phyloP scores from a whole-genome alignment of 2,888 invertebrate species.

The Hirudinaria manillensis region DNA sequence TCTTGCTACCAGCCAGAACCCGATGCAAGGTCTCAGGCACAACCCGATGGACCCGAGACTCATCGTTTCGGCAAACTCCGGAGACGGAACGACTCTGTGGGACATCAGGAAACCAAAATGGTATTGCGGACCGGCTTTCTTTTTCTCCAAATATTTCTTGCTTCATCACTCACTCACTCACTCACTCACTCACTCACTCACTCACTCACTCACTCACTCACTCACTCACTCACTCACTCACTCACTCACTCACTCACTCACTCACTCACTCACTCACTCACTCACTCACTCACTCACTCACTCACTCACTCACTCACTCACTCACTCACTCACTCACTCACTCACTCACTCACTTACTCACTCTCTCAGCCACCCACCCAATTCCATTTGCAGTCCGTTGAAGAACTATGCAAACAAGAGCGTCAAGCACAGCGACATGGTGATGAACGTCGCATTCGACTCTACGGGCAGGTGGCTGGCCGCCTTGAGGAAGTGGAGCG shows the following conservation, averaged over 20 bases:
- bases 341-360: too few species aligned
- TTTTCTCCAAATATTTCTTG: background rate
- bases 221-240: background rate
- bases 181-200: slow-evolving; percentile 7
- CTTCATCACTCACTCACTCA: background rate
- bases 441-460: slow-evolving; percentile 76
- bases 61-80: slow-evolving; percentile 80
- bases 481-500: slow-evolving; percentile 68
- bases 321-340: slow-evolving; percentile 29
- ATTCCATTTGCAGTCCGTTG: slow-evolving; percentile 46
- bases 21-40: slow-evolving; percentile 92
- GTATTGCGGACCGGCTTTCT: slow-evolving; percentile 55
- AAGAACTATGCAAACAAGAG: slow-evolving; percentile 47
- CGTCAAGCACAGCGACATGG: slow-evolving; percentile 44
- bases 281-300: slow-evolving; percentile 35
- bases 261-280: slow-evolving; percentile 34
- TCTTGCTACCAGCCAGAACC: slow-evolving; percentile 43
- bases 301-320: slow-evolving; percentile 31
- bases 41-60: slow-evolving; percentile 76
- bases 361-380: slow-evolving; percentile 27
- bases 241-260: slow-evolving; percentile 21
- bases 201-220: slow-evolving; percentile 16
- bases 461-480: slow-evolving; percentile 69
- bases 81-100: slow-evolving; percentile 82
- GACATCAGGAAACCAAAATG: slow-evolving; percentile 75